phyloP scores from a whole-genome alignment of 2,797 vertebrate genomes.

The Petrocephalus sullivani region DNA sequence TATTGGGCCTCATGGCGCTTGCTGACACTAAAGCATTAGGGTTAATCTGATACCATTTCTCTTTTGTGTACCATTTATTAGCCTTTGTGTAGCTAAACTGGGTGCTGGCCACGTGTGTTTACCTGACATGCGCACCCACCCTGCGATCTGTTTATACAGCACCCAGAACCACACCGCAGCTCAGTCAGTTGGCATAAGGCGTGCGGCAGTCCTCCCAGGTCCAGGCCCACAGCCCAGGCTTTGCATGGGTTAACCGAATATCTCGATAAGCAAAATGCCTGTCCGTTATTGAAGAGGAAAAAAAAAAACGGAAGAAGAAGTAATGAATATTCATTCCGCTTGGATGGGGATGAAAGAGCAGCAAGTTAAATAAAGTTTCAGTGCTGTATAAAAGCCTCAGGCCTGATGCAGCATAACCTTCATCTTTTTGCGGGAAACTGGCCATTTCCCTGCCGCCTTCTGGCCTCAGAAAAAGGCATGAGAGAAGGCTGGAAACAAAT shows the following conservation, averaged over 20 bases:
- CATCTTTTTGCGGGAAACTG: not conserved
- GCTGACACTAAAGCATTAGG: slow-evolving; percentile 27
- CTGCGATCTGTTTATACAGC: slow-evolving; percentile 20
- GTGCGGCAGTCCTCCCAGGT: not conserved
- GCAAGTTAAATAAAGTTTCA: not conserved
- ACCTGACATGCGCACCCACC: slow-evolving; percentile 22
- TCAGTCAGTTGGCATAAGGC: slow-evolving; percentile 18
- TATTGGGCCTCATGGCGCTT: not conserved
- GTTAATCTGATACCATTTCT: slow-evolving; percentile 34
- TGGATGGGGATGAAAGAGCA: not conserved
- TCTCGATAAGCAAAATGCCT: not conserved
- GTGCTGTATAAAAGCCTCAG: not conserved
- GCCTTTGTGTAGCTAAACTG: slow-evolving; percentile 18
- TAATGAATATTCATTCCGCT: not conserved
- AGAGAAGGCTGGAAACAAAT: slow-evolving; percentile 43
- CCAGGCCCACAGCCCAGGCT: not conserved
- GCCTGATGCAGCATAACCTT: not conserved
- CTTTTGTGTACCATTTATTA: slow-evolving; percentile 28
- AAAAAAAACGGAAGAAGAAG: not conserved
- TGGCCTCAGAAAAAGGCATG: not conserved
- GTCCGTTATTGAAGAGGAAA: not conserved
- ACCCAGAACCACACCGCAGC: slow-evolving; percentile 18
- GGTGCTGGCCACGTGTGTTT: slow-evolving; percentile 28
- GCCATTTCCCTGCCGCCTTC: no score
- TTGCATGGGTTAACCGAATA: not conserved